Evolutionary conservation across 2,888 invertebrate genomes (phyloP), one percentile per base, ranked within the genome.

Genomic region (Nematopogon swammerdamellus): DNA sequence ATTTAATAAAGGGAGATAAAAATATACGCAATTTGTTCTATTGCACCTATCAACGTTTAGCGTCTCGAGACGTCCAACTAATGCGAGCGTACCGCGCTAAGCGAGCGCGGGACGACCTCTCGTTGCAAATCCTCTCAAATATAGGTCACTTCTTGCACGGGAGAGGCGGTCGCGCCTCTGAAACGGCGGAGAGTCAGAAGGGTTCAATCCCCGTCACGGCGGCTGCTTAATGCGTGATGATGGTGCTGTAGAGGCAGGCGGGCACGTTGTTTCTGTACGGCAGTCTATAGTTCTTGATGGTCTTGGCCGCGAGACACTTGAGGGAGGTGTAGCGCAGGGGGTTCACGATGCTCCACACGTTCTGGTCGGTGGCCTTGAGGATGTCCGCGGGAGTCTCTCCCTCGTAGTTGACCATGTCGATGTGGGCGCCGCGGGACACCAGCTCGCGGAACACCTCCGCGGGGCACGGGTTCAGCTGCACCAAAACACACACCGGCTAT

Each of bases 251-350:
- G 18, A 85, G 63, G 53, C 81, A 79, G 49, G 69, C 69, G 1
- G 85, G 85, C 19, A 85, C 75, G 3, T 71, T 67, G 50, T 81
- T 80, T 50, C 79, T 73, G 67, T 87, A 88, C 1, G 85, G 84
- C 51, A 88, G 84, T 57, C 81, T 75, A 67, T 87, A 85, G 67
- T 85, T 84, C 64, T 85, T 86, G 50, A 97, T 88, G 3, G 87
- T 87, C 56, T 88, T 83, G 11, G 96, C 94, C 14, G 95, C 92
- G 52, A 94, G 83, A 68, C 96, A 97, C 62, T 90, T 87, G 57
- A 97, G 83, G 52, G 87, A 86, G 45, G 90, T 88, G 68, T 90
- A 90, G 55, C 86, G 85, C 46, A 92, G 79, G 6, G 89, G 88
- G 71, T 91, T 91, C 45, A 91, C 84, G 55, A 89, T 80, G 58